A percentile compares a stretch with the other conserved stretches of the same genome.
Evolutionary conservation across 2,797 vertebrate genomes (phyloP).

Genomic region (Pelodytes ibericus): DNA sequence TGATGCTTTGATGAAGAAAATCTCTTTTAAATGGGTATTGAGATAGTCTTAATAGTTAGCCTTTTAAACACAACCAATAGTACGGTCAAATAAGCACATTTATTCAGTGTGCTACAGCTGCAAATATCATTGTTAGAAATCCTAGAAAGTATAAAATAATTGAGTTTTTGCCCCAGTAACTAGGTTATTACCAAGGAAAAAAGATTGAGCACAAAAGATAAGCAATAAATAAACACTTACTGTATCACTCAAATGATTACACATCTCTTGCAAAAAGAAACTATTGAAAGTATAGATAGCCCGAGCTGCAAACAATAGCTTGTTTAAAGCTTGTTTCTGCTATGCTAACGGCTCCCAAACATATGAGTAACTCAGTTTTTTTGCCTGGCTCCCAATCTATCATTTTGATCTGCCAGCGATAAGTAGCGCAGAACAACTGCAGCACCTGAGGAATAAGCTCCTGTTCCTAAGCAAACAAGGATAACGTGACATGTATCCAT

Average conservation of each 20-base stretch:
- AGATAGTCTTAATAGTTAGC: no score
- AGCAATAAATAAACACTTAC: slow-evolving; percentile 26
- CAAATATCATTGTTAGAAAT: slow-evolving; percentile 22
- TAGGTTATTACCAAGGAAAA: slow-evolving; percentile 41
- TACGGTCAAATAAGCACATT: slow-evolving; percentile 22
- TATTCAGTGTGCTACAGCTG: slow-evolving; percentile 35
- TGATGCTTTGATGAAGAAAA: no score
- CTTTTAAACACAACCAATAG: slow-evolving; percentile 2
- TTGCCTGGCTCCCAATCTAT: slow-evolving; percentile 22
- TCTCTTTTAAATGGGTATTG: no score
- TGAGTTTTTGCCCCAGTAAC: slow-evolving; percentile 33
- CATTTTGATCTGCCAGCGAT: slow-evolving; percentile 32
- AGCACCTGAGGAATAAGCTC: slow-evolving; percentile 16
- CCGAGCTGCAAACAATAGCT: slow-evolving; percentile 22
- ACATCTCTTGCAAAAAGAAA: slow-evolving; percentile 36
- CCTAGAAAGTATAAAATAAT: slow-evolving; percentile 46
- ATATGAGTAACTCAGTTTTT: slow-evolving; percentile 24
- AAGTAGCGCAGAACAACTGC: not conserved
- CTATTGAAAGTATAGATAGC: slow-evolving; percentile 10
- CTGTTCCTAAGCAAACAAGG: slow-evolving; percentile 15
- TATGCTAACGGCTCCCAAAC: slow-evolving; percentile 17
- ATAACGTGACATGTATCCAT: slow-evolving; percentile 17
- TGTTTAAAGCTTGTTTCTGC: slow-evolving; percentile 22
- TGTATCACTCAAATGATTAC: slow-evolving; percentile 32
- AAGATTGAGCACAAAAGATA: slow-evolving; percentile 40